Evolutionary conservation across 2,797 vertebrate species (phyloP).

Genomic region (Chloroceryle inda): DNA sequence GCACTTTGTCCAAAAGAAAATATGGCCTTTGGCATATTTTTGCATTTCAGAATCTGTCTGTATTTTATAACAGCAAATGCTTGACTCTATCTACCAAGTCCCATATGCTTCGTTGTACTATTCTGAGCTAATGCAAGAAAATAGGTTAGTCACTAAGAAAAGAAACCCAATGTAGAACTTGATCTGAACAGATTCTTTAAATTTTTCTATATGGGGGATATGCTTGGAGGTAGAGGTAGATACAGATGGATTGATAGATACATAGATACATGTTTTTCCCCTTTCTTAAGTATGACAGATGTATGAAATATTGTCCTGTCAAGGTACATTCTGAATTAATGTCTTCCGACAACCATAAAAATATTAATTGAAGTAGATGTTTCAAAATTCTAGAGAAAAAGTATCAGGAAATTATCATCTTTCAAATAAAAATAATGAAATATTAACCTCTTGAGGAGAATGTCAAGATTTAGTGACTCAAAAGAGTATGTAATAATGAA

Average conservation of each 20-base stretch:
- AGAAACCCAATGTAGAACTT: slow-evolving; percentile 26
- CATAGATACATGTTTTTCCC: background rate
- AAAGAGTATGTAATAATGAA: background rate
- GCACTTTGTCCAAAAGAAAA: slow-evolving; percentile 11
- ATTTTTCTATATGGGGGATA: background rate
- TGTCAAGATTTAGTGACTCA: background rate
- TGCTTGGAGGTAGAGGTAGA: background rate
- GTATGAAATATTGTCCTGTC: background rate
- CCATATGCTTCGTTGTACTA: background rate
- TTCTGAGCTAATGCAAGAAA: slow-evolving; percentile 41
- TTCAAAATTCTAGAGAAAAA: background rate
- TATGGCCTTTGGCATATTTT: slow-evolving; percentile 13
- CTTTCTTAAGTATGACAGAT: background rate
- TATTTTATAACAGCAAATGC: slow-evolving; percentile 24
- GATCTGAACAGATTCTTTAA: background rate
- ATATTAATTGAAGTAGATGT: background rate
- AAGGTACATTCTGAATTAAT: background rate
- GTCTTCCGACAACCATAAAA: background rate
- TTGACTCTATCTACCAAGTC: slow-evolving; percentile 25
- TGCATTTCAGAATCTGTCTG: slow-evolving; percentile 45
- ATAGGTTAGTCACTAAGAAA: slow-evolving; percentile 50
- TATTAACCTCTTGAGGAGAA: background rate
- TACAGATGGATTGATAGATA: background rate
- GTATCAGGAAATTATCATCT: background rate
- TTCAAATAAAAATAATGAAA: background rate